Evolutionary conservation across 2,888 invertebrate species (phyloP).

Genomic region (Augochlorella aurata): DNA sequence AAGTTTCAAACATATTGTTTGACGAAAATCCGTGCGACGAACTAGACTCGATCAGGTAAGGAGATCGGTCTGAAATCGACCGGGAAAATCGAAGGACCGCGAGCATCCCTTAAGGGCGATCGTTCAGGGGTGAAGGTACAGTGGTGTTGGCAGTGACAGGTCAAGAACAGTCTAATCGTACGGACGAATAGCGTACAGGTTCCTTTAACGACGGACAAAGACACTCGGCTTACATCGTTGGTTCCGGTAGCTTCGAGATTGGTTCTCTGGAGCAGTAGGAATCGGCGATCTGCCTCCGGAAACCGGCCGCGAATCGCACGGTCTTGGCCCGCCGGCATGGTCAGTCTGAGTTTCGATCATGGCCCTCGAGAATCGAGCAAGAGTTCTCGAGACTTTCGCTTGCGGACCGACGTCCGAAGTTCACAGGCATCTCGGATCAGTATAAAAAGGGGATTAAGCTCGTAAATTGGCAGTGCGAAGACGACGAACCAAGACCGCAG

Average conservation of each 20-base stretch:
- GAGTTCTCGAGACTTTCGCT: not conserved
- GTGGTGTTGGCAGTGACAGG: constrained; percentile 30
- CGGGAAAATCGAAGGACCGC: constrained; percentile 1
- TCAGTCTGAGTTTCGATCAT: constrained; percentile 9
- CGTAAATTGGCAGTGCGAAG: constrained; percentile 25
- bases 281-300: constrained; percentile 25
- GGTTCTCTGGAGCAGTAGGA: constrained; percentile 18
- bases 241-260: constrained; percentile 32
- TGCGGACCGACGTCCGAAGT: not conserved
- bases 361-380: constrained; percentile 4
- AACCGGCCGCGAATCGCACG: not conserved
- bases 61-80: constrained; percentile 6
- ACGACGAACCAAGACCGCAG: not conserved
- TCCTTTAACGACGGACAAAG: constrained; percentile 45
- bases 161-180: constrained; percentile 43
- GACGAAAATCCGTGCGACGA: not conserved
- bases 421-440: not conserved
- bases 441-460: constrained; percentile 32
- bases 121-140: not conserved
- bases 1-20: not conserved
- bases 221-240: constrained; percentile 36
- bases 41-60: constrained; percentile 16
- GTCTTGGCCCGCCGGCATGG: not conserved
- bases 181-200: constrained; percentile 52
- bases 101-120: constrained; percentile 15